These are phyloP conservation scores for Myathropa florea DNA, from an alignment of 2,888 invertebrate genomes.

Conservation along the genomic window DNA sequence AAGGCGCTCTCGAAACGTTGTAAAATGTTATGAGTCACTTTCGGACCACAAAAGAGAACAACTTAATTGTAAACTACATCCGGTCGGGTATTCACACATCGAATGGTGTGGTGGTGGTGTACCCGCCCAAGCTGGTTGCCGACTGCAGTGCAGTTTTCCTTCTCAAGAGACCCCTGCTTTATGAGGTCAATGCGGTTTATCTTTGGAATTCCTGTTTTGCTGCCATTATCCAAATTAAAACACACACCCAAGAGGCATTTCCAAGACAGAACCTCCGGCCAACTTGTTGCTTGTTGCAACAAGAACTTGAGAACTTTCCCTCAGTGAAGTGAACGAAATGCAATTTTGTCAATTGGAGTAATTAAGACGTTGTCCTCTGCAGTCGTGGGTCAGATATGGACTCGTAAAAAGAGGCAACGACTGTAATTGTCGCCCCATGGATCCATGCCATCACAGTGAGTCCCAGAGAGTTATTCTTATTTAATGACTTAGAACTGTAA, in stretches of 20 bases:
- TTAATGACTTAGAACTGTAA: constrained; percentile 12
- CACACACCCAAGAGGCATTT: not conserved
- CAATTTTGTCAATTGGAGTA: not conserved
- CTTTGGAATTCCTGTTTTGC: not conserved
- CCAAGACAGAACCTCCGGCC: no score
- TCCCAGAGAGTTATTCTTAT: not conserved
- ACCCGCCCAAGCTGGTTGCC: not conserved
- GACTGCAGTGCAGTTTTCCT: not conserved
- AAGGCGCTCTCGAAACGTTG: not conserved
- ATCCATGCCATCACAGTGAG: not conserved
- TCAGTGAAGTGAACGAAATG: no score
- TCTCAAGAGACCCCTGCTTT: constrained; percentile 1
- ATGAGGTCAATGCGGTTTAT: constrained; percentile 1
- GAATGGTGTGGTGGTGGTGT: not conserved
- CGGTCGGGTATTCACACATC: constrained; percentile 2
- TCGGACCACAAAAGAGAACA: not conserved
- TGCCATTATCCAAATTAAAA: not conserved
- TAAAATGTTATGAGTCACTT: not conserved
- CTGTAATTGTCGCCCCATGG: not conserved
- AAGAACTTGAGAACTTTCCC: not conserved
- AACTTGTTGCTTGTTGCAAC: no score
- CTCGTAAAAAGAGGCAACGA: not conserved
- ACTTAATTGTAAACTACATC: not conserved
- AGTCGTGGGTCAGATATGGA: not conserved
- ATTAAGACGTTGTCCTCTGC: not conserved